Percentiles rank a stretch among this genome's conserved stretches.
phyloP scores from a whole-genome alignment of 2,888 invertebrate species.

The Hemaris fuciformis region DNA sequence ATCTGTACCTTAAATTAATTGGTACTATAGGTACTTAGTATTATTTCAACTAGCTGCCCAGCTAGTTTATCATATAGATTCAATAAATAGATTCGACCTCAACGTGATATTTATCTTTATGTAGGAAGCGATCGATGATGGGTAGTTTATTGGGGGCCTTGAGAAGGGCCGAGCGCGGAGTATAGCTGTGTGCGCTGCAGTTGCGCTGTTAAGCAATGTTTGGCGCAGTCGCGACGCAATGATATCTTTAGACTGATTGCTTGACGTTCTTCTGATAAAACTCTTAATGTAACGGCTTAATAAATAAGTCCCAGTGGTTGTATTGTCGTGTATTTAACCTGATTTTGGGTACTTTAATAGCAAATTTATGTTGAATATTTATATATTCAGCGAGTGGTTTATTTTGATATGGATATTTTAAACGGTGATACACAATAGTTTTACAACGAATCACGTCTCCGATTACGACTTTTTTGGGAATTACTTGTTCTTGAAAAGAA shows the following conservation, averaged over 20 bases:
- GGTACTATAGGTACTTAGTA: too few relatives aligned
- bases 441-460: too few relatives aligned
- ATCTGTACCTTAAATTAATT: too few relatives aligned
- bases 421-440: too few relatives aligned
- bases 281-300: not conserved
- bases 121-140: constrained; percentile 4
- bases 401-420: too few relatives aligned
- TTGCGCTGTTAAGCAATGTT: not conserved
- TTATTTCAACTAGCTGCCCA: too few relatives aligned
- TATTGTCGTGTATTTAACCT: not conserved
- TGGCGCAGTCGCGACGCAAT: not conserved
- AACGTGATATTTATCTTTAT: not conserved
- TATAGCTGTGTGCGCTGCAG: not conserved
- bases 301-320: not conserved
- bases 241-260: constrained; percentile 3
- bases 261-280: not conserved
- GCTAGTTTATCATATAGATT: not conserved
- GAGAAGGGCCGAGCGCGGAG: not conserved
- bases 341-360: too few relatives aligned
- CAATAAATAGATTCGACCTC: not conserved
- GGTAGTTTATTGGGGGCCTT: not conserved
- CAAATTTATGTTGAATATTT: too few relatives aligned
- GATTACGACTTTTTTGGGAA: too few relatives aligned
- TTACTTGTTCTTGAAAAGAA: too few relatives aligned
- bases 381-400: too few relatives aligned